Conservation (phyloP, 2,113 vertebrate genomes). For the Tympanuchus pallidicinctus region DNA sequence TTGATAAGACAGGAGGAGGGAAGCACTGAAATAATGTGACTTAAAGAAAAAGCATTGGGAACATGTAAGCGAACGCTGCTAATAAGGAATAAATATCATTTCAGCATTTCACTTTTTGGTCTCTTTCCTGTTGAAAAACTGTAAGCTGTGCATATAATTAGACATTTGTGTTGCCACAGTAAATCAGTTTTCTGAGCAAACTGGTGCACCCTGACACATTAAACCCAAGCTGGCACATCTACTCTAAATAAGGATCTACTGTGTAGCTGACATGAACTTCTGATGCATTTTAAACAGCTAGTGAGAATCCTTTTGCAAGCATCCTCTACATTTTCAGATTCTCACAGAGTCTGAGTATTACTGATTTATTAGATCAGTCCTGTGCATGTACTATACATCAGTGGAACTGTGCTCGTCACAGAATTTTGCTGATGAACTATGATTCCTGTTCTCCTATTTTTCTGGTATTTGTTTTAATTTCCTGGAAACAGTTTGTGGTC, state of each 20-base stretch:
- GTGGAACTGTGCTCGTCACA: not conserved
- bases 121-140: constrained; percentile 62
- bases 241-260: constrained; percentile 70
- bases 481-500: not conserved
- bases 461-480: constrained; percentile 3
- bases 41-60: constrained; percentile 41
- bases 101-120: constrained; percentile 34
- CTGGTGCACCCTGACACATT: constrained; percentile 70
- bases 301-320: constrained; percentile 47
- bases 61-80: constrained; percentile 25
- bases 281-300: constrained; percentile 71
- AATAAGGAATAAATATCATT: constrained; percentile 44
- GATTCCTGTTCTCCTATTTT: not conserved
- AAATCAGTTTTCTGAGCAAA: constrained; percentile 72
- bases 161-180: constrained; percentile 66
- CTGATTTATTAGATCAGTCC: constrained; percentile 33
- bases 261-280: constrained; percentile 65
- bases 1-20: constrained; percentile 24
- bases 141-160: constrained; percentile 72
- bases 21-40: constrained; percentile 3
- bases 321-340: constrained; percentile 38
- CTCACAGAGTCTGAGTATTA: not conserved
- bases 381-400: not conserved
- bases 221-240: constrained; percentile 52
- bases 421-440: not conserved